Conservation (phyloP, 2,797 vertebrate genomes). For the Meriones psammophilus region DNA sequence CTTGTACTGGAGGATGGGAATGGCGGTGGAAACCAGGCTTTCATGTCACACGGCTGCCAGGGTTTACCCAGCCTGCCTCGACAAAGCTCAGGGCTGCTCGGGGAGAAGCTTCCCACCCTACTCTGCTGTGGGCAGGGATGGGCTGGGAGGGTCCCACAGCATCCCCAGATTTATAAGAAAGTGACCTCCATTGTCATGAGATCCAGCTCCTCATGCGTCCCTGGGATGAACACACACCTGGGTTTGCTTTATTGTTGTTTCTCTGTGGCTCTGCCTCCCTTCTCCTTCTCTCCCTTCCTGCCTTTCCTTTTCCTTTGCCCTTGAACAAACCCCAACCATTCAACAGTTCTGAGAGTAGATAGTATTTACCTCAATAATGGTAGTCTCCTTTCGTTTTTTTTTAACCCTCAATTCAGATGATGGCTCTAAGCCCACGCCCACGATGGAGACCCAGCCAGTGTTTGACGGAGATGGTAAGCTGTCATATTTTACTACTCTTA, state of each 20-base stretch:
- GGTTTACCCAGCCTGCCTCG: not conserved
- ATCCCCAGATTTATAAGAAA: not conserved
- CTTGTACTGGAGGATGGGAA: conserved; percentile 61
- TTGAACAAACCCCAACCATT: conserved; percentile 99
- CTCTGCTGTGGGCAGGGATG: not conserved
- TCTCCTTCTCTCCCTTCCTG: conserved; percentile 5
- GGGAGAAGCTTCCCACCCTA: not conserved
- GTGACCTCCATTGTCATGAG: not conserved
- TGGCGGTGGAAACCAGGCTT: not conserved
- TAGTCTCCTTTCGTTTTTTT: conserved; percentile 99
- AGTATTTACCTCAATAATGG: conserved; percentile 99
- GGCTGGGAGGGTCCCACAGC: not conserved
- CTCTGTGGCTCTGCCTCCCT: conserved; percentile 59
- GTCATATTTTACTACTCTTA: not conserved
- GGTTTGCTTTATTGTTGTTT: conserved; percentile 44
- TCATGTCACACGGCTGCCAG: not conserved
- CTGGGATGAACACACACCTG: not conserved
- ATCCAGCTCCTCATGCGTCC: not conserved
- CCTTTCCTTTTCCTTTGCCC: conserved; percentile 86
- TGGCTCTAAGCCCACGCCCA: conserved; percentile 97
- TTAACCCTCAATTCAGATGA: conserved; percentile 99
- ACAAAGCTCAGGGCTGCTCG: not conserved
- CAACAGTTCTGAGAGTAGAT: conserved; percentile 99
- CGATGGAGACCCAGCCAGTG: conserved; percentile 95
- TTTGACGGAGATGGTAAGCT: conserved; percentile 97